Evolutionary conservation across 2,113 vertebrate genomes (phyloP).

Genomic region (Melanotaenia duboulayi): DNA sequence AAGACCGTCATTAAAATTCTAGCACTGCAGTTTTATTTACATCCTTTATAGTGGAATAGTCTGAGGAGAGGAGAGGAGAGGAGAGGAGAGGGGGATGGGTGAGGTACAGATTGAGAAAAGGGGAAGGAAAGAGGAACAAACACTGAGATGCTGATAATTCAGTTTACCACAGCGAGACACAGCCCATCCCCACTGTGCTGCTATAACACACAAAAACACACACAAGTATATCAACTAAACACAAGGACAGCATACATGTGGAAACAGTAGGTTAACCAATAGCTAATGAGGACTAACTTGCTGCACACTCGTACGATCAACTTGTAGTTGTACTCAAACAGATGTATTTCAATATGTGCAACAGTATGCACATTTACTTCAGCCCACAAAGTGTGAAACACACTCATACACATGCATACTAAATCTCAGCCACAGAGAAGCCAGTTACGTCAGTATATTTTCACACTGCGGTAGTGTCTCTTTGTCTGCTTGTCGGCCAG

Average conservation of each 20-base stretch:
- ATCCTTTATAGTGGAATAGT: constrained; percentile 44
- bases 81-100: constrained; percentile 48
- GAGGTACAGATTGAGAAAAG: constrained; percentile 32
- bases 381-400: constrained; percentile 37
- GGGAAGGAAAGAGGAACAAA: constrained; percentile 39
- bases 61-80: constrained; percentile 33
- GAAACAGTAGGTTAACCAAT: background rate
- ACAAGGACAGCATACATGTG: constrained; percentile 5
- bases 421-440: constrained; percentile 61
- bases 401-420: constrained; percentile 42
- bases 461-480: constrained; percentile 78
- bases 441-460: constrained; percentile 79
- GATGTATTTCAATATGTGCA: constrained; percentile 10
- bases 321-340: background rate
- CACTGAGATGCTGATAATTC: constrained; percentile 64
- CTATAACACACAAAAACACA: constrained; percentile 24
- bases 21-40: constrained; percentile 64
- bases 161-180: constrained; percentile 50
- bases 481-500: constrained; percentile 81
- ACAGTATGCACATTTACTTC: constrained; percentile 4
- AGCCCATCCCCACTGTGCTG: constrained; percentile 40
- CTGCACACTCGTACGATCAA: constrained; percentile 7
- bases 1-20: constrained; percentile 65
- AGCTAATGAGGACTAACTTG: constrained; percentile 22
- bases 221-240: background rate